Evolutionary conservation across 2,888 invertebrate species (phyloP).

Genomic region (Caenorhabditis auriculariae): DNA sequence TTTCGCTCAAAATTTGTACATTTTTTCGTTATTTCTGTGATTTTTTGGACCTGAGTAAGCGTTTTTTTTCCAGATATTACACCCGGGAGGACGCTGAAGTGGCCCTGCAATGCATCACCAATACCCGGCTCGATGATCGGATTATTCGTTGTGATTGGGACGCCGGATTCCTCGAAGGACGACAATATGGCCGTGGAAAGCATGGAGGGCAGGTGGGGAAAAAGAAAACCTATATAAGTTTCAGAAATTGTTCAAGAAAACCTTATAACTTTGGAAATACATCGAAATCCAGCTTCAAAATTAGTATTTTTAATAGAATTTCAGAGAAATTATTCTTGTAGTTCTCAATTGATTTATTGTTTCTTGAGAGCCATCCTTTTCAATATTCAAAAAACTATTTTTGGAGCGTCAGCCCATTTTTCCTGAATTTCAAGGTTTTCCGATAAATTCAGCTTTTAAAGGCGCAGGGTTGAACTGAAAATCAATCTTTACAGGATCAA

Average conservation of each 20-base stretch:
- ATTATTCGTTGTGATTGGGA: constrained; percentile 98
- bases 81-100: constrained; percentile 69
- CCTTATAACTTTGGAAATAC: neutral
- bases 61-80: constrained; percentile 66
- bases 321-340: too few species aligned
- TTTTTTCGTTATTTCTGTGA: too few species aligned
- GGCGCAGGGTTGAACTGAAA: too few species aligned
- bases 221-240: neutral
- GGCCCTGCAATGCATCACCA: constrained; percentile 82
- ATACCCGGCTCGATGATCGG: constrained; percentile 79
- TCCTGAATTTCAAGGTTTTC: too few species aligned
- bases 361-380: too few species aligned
- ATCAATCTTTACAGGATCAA: too few species aligned
- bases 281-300: too few species aligned
- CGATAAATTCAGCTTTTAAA: too few species aligned
- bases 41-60: neutral
- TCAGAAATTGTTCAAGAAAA: neutral
- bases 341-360: too few species aligned
- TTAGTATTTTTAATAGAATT: too few species aligned
- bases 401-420: too few species aligned
- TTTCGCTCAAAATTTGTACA: neutral
- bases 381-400: too few species aligned
- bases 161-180: constrained; percentile 94
- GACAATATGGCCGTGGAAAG: constrained; percentile 96
- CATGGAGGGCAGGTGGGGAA: constrained; percentile 91